phyloP scores from a whole-genome alignment of 2,113 vertebrate genomes.

The Microtus pennsylvanicus region DNA sequence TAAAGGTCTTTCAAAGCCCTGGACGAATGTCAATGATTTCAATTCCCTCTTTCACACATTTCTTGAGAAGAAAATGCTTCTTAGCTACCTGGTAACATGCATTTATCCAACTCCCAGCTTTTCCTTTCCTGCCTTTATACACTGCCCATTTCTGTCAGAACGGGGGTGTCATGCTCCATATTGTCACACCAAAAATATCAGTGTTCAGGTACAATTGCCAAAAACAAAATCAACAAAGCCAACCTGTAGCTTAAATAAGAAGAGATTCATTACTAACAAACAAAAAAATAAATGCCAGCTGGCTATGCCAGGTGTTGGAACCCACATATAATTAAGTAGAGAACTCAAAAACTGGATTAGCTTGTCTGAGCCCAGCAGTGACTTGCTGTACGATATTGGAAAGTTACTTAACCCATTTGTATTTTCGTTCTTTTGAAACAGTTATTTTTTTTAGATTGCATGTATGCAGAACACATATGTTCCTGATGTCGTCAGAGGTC shows the following conservation, averaged over 20 bases:
- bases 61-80: conserved; percentile 34
- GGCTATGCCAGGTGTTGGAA: background rate
- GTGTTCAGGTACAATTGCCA: background rate
- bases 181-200: conserved; percentile 4
- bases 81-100: background rate
- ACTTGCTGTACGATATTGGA: background rate
- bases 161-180: background rate
- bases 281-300: background rate
- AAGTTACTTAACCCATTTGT: background rate
- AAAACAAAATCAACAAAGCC: background rate
- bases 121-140: background rate
- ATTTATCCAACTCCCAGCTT: background rate
- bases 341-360: background rate
- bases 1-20: background rate
- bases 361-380: background rate
- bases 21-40: background rate
- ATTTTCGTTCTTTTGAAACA: background rate
- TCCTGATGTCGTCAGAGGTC: background rate
- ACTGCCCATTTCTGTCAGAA: background rate
- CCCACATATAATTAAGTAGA: background rate
- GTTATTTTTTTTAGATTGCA: background rate
- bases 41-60: conserved; percentile 35
- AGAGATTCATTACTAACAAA: background rate
- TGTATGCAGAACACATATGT: background rate
- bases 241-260: background rate